These are phyloP conservation scores for Embiotoca jacksoni DNA, from an alignment of 2,113 vertebrate genomes.

Conservation along the genomic window DNA sequence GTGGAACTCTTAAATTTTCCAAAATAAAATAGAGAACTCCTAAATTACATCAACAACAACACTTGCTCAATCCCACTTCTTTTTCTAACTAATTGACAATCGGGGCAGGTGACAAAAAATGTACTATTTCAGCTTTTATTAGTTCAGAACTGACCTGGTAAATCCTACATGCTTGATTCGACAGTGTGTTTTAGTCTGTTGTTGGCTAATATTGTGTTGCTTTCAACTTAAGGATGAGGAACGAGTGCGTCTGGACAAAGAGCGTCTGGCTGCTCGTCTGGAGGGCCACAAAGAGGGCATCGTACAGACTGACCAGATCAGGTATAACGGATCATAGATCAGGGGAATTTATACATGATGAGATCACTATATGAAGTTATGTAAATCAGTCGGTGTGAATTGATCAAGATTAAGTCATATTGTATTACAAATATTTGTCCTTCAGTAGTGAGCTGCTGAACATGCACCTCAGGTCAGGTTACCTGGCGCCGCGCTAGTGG, in stretches of 20 bases:
- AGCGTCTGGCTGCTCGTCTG: slow-evolving; percentile 98
- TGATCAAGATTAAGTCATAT: too few species aligned
- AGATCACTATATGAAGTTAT: too few species aligned
- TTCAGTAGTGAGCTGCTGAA: too few species aligned
- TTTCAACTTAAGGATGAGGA: slow-evolving; percentile 92
- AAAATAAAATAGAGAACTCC: too few species aligned
- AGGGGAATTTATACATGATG: not conserved
- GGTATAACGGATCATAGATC: slow-evolving; percentile 78
- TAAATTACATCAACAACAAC: too few species aligned
- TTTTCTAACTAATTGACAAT: too few species aligned
- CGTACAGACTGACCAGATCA: slow-evolving; percentile 98
- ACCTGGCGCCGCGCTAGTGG: too few species aligned
- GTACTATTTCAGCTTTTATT: not conserved
- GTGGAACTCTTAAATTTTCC: not conserved
- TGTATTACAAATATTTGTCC: too few species aligned
- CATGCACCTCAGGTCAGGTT: too few species aligned
- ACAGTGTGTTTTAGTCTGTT: not conserved
- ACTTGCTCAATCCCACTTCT: too few species aligned
- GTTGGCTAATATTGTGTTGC: not conserved
- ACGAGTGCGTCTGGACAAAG: slow-evolving; percentile 97
- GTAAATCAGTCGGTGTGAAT: too few species aligned
- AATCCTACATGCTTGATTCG: not conserved
- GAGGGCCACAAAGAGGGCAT: slow-evolving; percentile 99
- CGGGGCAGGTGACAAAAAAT: not conserved
- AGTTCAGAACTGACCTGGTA: not conserved